Conservation (phyloP, 2,888 invertebrate genomes). For the Drosophila subsilvestris region DNA sequence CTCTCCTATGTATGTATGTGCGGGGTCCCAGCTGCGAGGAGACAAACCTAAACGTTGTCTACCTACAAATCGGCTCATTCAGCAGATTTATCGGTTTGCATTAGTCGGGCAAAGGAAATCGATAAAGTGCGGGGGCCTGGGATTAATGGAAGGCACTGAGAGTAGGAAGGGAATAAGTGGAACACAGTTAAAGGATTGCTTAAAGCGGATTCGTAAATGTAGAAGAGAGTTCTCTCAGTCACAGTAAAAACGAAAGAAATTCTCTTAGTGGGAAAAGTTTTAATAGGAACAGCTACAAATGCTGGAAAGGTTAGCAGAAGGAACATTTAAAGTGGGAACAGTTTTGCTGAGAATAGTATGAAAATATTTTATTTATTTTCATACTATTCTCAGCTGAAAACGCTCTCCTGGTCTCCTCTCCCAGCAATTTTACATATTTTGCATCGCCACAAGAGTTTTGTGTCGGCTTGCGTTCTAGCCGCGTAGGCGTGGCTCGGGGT, state of each 20-base stretch:
- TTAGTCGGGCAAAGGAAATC: constrained; percentile 73
- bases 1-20: background rate
- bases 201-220: background rate
- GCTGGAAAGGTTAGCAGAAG: no score
- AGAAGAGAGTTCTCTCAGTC: background rate
- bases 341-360: background rate
- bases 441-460: background rate
- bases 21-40: background rate
- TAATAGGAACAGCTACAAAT: no score
- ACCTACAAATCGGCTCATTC: constrained; percentile 76
- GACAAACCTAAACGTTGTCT: constrained; percentile 9
- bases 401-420: no score
- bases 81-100: constrained; percentile 73
- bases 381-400: no score
- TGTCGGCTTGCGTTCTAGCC: no score
- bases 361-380: no score
- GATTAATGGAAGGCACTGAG: constrained; percentile 40
- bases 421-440: background rate
- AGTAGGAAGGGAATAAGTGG: constrained; percentile 19
- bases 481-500: constrained; percentile 32
- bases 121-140: constrained; percentile 58
- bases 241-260: background rate
- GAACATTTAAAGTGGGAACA: background rate
- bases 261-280: background rate
- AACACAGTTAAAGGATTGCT: constrained; percentile 25